Evolutionary conservation across 2,888 invertebrate species (phyloP).

Genomic region (Troglohyphantes excavatus): DNA sequence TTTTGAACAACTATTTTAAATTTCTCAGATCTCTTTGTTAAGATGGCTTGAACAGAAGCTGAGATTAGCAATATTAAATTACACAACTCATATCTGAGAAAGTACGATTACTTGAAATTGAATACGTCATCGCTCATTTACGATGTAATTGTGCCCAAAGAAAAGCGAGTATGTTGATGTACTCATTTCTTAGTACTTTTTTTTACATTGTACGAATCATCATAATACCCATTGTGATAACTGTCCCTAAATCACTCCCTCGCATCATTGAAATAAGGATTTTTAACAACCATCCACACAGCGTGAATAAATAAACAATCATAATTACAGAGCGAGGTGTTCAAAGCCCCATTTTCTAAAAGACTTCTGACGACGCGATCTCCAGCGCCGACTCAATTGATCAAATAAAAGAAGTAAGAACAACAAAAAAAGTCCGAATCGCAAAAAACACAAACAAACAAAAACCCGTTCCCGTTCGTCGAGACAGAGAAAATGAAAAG

Average conservation of each 20-base stretch:
- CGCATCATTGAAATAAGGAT: neutral
- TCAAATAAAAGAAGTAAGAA: slow-evolving; percentile 24
- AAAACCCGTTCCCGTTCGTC: slow-evolving; percentile 49
- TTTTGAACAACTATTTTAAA: no score
- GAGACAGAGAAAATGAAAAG: slow-evolving; percentile 54
- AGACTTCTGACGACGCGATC: neutral
- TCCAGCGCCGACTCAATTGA: slow-evolving; percentile 39
- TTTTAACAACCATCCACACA: neutral
- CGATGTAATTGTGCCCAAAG: no score
- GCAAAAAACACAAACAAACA: slow-evolving; percentile 22
- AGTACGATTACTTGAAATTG: no score
- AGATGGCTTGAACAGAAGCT: no score
- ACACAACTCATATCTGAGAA: no score
- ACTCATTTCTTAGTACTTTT: no score
- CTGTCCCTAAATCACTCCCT: neutral
- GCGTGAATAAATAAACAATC: neutral
- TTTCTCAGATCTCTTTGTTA: no score
- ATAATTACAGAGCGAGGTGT: neutral
- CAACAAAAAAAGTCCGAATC: slow-evolving; percentile 18
- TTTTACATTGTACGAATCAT: no score
- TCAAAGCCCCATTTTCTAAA: slow-evolving; percentile 1
- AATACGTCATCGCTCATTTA: no score
- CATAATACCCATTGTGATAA: no score
- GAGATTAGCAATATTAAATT: no score
- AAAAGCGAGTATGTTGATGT: no score